Evolutionary conservation across 2,888 invertebrate species (phyloP), one percentile per base, ranked within the genome.

Genomic region (Papilio elwesi): DNA sequence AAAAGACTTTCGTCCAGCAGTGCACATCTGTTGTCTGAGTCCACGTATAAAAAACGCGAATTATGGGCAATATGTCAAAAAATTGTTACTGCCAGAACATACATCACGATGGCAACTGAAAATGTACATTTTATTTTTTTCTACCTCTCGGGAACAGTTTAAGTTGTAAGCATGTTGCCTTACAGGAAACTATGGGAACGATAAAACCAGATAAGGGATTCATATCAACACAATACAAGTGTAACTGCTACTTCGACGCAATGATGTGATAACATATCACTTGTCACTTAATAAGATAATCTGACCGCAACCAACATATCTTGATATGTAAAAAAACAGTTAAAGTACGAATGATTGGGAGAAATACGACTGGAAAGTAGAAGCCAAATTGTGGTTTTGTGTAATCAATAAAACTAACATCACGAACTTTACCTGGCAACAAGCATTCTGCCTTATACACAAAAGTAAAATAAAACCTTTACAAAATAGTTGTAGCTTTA

Each of bases 151-250:
- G 26, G 26, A 26, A 26, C 26, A 26, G 26, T 26, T 26, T 26
- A 26, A 26, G 26, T 26, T 26, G 26, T 26, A 43, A 43, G 9
- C 43, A 43, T 43, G 43, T 43, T 43, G 2, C 7, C 13, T 7
- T n/a, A 59, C 36, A 57, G 36, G 57, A 57, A 57, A 57, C 36
- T 9, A 57, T 57, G 9, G 4, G 16, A n/a, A 57, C 26, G 57
- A 57, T 57, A 57, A 55, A 55, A 57, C 1, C 13, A 7, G 59
- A 59, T 59, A 59, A 59, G 38, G 38, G 36, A 38, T 59, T 59
- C 38, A 59, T 59, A 59, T 59, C 59, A 59, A 38, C 38, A 38
- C 6, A 59, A 59, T 36, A 59, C 59, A 59, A 59, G 59, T 59
- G 59, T 59, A 38, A 59, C 59, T 36, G 38, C 59, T 38, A 59